Evolutionary conservation across 2,797 vertebrate genomes (phyloP).

Genomic region (Chiloscyllium punctatum): DNA sequence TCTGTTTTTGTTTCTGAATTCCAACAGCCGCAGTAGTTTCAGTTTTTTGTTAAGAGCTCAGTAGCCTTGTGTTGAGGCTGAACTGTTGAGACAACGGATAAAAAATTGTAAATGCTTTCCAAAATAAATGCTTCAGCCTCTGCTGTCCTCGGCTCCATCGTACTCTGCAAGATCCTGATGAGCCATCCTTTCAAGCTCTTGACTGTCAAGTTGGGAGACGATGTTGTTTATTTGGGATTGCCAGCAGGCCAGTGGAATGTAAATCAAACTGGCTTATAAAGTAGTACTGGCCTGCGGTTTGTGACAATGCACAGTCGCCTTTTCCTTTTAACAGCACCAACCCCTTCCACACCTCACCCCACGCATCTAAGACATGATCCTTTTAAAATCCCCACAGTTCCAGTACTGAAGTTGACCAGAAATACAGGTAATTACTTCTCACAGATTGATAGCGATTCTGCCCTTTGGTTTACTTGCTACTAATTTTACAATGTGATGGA

Average conservation of each 20-base stretch:
- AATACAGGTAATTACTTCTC: constrained; percentile 6
- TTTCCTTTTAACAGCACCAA: neutral
- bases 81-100: neutral
- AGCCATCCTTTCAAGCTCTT: neutral
- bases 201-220: neutral
- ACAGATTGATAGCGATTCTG: neutral
- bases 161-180: neutral
- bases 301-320: neutral
- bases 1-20: too few relatives aligned
- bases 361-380: neutral
- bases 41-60: too few relatives aligned
- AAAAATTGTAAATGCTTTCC: neutral
- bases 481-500: constrained; percentile 41
- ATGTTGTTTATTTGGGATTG: neutral
- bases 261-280: neutral
- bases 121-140: neutral
- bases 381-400: neutral
- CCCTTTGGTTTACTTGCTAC: constrained; percentile 7
- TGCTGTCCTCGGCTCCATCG: neutral
- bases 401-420: neutral
- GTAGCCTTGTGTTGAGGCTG: neutral
- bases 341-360: neutral
- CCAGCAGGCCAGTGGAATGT: neutral
- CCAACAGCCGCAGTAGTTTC: too few relatives aligned
- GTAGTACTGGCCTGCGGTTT: neutral